Conservation (phyloP, 2,113 vertebrate species). For the Petrocephalus microphthalmus region DNA sequence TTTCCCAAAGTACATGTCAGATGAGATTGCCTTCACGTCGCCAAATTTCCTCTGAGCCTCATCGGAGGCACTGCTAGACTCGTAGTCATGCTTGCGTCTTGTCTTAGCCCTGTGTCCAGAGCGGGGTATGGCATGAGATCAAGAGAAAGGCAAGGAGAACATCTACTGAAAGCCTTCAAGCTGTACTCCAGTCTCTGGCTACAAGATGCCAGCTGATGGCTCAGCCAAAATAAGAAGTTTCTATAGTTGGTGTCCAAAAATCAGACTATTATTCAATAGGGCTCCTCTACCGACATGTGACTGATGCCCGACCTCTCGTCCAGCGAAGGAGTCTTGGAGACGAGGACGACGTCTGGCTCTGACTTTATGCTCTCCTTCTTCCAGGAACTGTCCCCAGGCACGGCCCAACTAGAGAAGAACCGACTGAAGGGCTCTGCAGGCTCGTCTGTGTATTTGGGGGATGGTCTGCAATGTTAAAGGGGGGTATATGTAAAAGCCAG, state of each 20-base stretch:
- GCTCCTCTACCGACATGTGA: neutral
- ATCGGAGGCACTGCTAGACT: conserved; percentile 47
- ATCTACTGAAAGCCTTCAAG: neutral
- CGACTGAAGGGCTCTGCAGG: conserved; percentile 56
- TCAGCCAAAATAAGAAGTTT: neutral
- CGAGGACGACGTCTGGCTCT: conserved; percentile 60
- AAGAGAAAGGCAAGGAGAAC: neutral
- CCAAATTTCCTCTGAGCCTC: conserved; percentile 90
- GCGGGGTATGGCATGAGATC: neutral
- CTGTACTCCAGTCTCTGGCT: neutral
- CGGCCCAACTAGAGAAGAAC: conserved; percentile 71
- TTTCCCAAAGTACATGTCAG: conserved; percentile 94
- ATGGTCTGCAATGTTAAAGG: conserved; percentile 25
- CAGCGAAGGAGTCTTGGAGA: conserved; percentile 54
- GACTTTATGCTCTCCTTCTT: conserved; percentile 63
- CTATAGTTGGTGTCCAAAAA: neutral
- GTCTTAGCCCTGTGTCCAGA: conserved; percentile 56
- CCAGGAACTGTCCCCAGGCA: conserved; percentile 65
- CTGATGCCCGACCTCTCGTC: conserved; percentile 69
- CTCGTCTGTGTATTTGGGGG: conserved; percentile 65
- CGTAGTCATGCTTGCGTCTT: conserved; percentile 70
- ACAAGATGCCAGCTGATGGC: neutral
- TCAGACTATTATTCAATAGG: neutral
- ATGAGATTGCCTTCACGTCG: conserved; percentile 83
- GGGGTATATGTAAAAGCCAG: too few relatives aligned